Percentiles rank a stretch among this genome's conserved stretches.
Evolutionary conservation across 2,888 invertebrate species (phyloP).

Genomic region (Apantesis nais): DNA sequence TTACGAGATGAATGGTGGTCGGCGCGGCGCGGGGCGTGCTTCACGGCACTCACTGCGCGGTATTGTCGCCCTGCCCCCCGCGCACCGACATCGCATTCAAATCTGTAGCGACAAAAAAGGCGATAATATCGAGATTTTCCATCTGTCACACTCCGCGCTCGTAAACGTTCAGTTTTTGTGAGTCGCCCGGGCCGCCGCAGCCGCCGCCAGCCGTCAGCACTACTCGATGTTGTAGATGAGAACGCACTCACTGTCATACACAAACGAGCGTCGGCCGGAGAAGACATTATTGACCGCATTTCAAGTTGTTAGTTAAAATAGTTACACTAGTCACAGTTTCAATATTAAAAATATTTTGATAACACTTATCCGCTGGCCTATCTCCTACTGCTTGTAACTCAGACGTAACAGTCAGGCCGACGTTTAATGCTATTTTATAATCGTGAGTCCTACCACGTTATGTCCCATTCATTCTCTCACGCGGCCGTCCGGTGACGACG

Average conservation of each 20-base stretch:
- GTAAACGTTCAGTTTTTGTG: constrained; percentile 47
- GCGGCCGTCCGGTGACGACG: background rate
- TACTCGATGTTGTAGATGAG: background rate
- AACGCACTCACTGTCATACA: background rate
- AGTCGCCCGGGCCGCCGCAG: background rate
- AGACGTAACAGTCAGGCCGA: background rate
- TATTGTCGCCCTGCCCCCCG: constrained; percentile 20
- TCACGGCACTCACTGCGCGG: constrained; percentile 57
- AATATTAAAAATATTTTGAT: background rate
- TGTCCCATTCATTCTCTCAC: background rate
- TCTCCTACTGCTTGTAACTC: background rate
- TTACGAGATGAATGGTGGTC: constrained; percentile 76
- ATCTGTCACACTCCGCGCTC: constrained; percentile 58
- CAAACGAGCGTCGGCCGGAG: background rate
- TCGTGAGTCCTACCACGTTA: background rate
- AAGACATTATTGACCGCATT: too few relatives aligned
- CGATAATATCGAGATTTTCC: constrained; percentile 50
- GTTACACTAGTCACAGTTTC: background rate
- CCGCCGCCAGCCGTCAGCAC: background rate
- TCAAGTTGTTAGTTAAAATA: background rate
- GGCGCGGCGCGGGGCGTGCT: constrained; percentile 58
- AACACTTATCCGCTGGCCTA: background rate
- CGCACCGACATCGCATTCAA: constrained; percentile 56
- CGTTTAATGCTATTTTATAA: background rate
- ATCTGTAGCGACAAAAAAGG: constrained; percentile 52